Evolutionary conservation across 1,140 invertebrate genomes (phyloP), one percentile per base, ranked within the genome.

Genomic region (Gonatopus flavifemur): DNA sequence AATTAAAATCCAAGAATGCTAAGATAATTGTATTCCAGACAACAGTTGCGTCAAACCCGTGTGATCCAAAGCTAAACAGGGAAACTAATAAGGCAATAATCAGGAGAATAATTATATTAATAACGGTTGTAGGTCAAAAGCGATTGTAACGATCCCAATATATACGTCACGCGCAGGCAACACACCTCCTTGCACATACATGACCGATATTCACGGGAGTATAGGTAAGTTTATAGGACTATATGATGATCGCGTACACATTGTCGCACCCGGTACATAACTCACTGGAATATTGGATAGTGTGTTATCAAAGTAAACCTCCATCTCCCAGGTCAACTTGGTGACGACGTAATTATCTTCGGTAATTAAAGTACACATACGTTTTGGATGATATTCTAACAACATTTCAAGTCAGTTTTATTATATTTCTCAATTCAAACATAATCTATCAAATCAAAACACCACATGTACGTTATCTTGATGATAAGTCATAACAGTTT

Each of bases 401-500:
- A n/a, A n/a, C n/a, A n/a, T n/a, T n/a, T n/a, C n/a, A n/a, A n/a
- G n/a, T n/a, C n/a, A n/a, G n/a, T n/a, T n/a, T n/a, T n/a, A n/a
- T n/a, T n/a, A n/a, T n/a, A n/a, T n/a, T n/a, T n/a, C n/a, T n/a
- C n/a, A n/a, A n/a, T n/a, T n/a, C n/a, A n/a, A n/a, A n/a, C n/a
- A n/a, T n/a, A n/a, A n/a, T n/a, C n/a, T n/a, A n/a, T n/a, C n/a
- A n/a, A n/a, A n/a, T n/a, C n/a, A n/a, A n/a, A n/a, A n/a, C n/a
- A n/a, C n/a, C n/a, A n/a, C n/a, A n/a, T n/a, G n/a, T n/a, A n/a
- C n/a, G n/a, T 80, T 78, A 30, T 76, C 76, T 52, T 84, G 81
- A 52, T 86, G 83, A 69, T 82, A 85, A 54, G 88, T 81, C 46
- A 70, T 68, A 18, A 88, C 78, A 51, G 87, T 85, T 51, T 85